A percentile compares a stretch with the other conserved stretches of the same genome.
Evolutionary conservation across 2,888 invertebrate genomes (phyloP).

Genomic region (Petrolisthes cinctipes): DNA sequence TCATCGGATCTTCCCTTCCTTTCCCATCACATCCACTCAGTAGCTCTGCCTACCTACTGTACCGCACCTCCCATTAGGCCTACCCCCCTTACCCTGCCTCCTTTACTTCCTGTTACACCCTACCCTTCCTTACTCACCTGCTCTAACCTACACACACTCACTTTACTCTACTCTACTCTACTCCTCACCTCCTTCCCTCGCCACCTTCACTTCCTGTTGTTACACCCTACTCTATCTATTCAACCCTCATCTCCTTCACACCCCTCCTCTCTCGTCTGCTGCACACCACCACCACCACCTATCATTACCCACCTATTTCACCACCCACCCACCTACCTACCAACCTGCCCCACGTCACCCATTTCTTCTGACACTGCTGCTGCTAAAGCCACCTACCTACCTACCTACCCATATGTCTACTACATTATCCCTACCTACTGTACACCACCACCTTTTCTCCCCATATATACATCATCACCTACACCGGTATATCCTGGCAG

Average conservation of each 20-base stretch:
- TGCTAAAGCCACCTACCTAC: background rate
- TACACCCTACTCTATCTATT: background rate
- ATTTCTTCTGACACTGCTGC: background rate
- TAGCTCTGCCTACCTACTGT: conserved; percentile 8
- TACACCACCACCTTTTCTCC: too few species aligned
- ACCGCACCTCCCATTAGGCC: conserved; percentile 11
- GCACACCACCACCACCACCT: conserved; percentile 10
- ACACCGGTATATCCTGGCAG: too few species aligned
- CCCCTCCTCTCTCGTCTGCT: conserved; percentile 19
- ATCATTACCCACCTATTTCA: conserved; percentile 11
- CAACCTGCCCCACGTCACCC: background rate
- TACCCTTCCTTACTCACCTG: conserved; percentile 14
- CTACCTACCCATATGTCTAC: background rate
- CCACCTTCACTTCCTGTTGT: background rate
- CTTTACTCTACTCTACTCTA: background rate
- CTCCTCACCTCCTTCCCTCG: background rate
- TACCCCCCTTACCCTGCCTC: background rate
- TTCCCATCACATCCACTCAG: background rate
- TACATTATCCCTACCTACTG: too few species aligned
- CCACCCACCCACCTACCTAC: background rate
- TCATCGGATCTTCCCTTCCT: background rate
- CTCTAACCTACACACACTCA: background rate
- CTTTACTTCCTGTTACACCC: conserved; percentile 9
- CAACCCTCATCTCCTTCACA: background rate
- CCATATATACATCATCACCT: too few species aligned